phyloP scores from a whole-genome alignment of 1,140 invertebrate species.

The Steinernema khuongi region DNA sequence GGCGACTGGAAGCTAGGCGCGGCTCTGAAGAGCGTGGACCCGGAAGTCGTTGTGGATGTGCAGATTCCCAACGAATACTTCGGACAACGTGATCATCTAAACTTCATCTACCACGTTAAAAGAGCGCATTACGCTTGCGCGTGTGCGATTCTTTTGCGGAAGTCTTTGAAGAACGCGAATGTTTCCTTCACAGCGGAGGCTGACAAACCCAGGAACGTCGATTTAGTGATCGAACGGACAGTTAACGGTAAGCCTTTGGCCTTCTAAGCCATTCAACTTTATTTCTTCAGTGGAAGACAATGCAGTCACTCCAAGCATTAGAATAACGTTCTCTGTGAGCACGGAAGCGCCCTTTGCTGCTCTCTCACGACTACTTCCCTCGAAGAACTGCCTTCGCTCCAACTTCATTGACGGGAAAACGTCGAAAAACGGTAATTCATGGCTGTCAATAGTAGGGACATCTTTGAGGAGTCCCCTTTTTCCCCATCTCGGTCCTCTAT shows the following conservation, averaged over 20 bases:
- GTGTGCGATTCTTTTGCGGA: neutral
- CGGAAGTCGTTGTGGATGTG: neutral
- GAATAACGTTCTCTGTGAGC: neutral
- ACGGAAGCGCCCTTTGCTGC: neutral
- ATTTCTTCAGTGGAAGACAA: neutral
- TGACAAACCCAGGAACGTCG: neutral
- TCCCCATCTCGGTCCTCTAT: too few relatives aligned
- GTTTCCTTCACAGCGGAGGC: neutral
- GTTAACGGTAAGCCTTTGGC: neutral
- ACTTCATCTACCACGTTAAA: constrained; percentile 3
- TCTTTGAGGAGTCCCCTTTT: too few relatives aligned
- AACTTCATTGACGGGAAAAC: neutral
- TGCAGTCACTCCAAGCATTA: neutral
- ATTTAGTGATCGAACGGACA: neutral
- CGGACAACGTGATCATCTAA: neutral
- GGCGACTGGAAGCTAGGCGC: neutral
- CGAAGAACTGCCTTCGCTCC: neutral
- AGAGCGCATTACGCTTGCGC: neutral
- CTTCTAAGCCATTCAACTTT: neutral
- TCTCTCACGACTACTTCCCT: neutral
- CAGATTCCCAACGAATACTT: neutral
- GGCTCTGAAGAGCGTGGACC: neutral
- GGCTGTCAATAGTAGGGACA: too few relatives aligned
- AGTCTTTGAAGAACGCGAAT: neutral
- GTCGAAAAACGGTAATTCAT: too few relatives aligned